Evolutionary conservation across 2,113 vertebrate genomes (phyloP).

Genomic region (Perccottus glenii): DNA sequence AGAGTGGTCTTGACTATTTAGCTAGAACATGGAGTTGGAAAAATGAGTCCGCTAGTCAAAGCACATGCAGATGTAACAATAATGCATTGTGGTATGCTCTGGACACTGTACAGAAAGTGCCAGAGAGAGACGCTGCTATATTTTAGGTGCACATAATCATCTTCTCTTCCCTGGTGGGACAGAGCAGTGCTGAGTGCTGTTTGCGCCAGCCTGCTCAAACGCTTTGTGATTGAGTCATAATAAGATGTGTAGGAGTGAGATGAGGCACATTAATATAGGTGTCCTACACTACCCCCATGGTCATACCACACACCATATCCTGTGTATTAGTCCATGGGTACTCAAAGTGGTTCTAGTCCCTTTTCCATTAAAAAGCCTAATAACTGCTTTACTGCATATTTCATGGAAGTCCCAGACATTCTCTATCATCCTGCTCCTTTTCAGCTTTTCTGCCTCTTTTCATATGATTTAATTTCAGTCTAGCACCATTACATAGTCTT

Average conservation of each 20-base stretch:
- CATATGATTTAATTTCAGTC: conserved; percentile 19
- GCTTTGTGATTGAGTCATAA: conserved; percentile 64
- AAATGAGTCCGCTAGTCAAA: no score
- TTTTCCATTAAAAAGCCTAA: not conserved
- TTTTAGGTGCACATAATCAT: conserved; percentile 70
- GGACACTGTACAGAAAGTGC: conserved; percentile 11
- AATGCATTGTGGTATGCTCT: no score
- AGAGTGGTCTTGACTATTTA: no score
- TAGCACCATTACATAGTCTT: conserved; percentile 29
- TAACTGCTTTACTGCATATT: conserved; percentile 3
- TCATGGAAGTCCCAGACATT: conserved; percentile 1
- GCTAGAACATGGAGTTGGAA: no score
- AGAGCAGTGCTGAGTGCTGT: conserved; percentile 62
- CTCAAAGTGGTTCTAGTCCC: not conserved
- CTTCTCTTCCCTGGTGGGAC: conserved; percentile 42
- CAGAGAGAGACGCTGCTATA: conserved; percentile 59
- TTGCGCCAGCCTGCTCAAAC: conserved; percentile 56
- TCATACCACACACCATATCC: conserved; percentile 15
- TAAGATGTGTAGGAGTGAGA: conserved; percentile 43
- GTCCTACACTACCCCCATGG: conserved; percentile 13
- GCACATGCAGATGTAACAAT: no score
- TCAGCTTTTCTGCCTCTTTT: not conserved
- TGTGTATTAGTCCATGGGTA: not conserved
- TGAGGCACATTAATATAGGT: conserved; percentile 40
- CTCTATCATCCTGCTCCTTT: not conserved